These are phyloP conservation scores for Metopolophium dirhodum DNA, from an alignment of 1,140 invertebrate species.

Conservation along the genomic window DNA sequence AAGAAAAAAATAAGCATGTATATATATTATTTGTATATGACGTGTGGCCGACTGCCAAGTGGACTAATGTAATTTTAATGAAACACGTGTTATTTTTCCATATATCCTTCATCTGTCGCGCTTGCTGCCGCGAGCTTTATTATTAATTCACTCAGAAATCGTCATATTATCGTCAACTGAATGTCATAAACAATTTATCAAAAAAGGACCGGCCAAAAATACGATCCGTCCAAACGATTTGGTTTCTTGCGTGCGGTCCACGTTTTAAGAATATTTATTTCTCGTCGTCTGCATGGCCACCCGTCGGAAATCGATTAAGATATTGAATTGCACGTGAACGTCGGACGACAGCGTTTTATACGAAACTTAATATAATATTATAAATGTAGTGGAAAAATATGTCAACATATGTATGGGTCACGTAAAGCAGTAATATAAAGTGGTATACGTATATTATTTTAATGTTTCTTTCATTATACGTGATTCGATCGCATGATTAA, in stretches of 20 bases:
- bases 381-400: not conserved
- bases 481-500: not conserved
- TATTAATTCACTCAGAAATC: slow-evolving; percentile 56
- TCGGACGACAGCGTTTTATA: not conserved
- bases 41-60: slow-evolving; percentile 36
- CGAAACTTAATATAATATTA: not conserved
- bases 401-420: not conserved
- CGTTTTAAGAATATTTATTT: not conserved
- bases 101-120: slow-evolving; percentile 21
- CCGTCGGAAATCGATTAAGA: slow-evolving; percentile 17
- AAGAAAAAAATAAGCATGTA: slow-evolving; percentile 4
- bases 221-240: slow-evolving; percentile 9
- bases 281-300: not conserved
- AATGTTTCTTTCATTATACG: not conserved
- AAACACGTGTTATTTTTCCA: slow-evolving; percentile 48
- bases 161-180: slow-evolving; percentile 53
- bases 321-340: not conserved
- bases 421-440: not conserved
- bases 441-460: not conserved
- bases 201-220: slow-evolving; percentile 44
- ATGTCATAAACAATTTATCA: slow-evolving; percentile 49
- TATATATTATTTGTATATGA: slow-evolving; percentile 19
- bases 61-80: slow-evolving; percentile 56
- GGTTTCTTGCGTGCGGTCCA: slow-evolving; percentile 14
- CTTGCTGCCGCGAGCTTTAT: slow-evolving; percentile 29